Base-by-base conservation (phyloP, 2,797 vertebrate species). In the Hoplostethus atlanticus region DNA sequence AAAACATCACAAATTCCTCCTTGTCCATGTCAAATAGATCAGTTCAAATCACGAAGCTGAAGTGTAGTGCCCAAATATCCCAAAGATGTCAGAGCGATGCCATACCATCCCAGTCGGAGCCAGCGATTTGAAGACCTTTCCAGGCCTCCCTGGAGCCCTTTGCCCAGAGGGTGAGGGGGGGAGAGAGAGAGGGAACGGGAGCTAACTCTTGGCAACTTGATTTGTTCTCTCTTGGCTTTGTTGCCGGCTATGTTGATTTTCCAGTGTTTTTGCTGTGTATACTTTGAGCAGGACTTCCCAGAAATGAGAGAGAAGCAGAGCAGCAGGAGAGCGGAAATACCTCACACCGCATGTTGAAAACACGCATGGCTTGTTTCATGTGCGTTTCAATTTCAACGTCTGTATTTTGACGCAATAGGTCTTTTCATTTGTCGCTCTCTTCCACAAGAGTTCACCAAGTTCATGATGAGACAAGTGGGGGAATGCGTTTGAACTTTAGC, bases 231-330 rank as follows among this genome's bases (percentile, higher is more conserved):
- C 71, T 84, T 68, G 86, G 81, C 73, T 81, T 79, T 66, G 67
- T 69, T 80, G 77, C 84, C 72, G 84, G 87, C 82, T 56, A 65
- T 93, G 88, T 88, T 92, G 83, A 85, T 90, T 91, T 91, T 90
- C 81, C 87, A 77, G 68, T 81, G 81, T 87, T 91, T 89, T 77
- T 80, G 68, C 77, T 86, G 64, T 60, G 68, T 77, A 76, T 68
- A 86, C 73, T 83, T 80, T 71, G 44, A 80, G 64, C 73, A 61
- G 65, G 69, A 73, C 77, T 93, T 93, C 92, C 89, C 91, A 93
- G 90, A 93, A 93, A 87, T 90, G 83, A 92, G 77, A 79, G 82
- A 70, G 80, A 77, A 46, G 75, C 71, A 58, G 64, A 79, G 17
- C 81, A 79, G 83, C 68, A n/a, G 85, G 81, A 62, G 84, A 79